Conservation (phyloP, 1,140 invertebrate species). For the Eupeodes corollae region DNA sequence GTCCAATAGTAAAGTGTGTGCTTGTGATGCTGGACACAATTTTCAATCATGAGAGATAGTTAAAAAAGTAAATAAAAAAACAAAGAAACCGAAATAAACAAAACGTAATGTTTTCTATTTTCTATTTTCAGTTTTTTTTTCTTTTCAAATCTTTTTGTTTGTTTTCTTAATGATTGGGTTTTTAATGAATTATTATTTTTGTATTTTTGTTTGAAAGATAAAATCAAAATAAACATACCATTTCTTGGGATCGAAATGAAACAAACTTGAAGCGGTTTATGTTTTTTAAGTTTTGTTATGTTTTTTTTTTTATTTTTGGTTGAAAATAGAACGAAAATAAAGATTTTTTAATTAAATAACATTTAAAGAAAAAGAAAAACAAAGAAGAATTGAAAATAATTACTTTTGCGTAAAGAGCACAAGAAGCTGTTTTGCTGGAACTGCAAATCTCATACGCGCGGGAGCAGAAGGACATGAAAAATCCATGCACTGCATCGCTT, state of each 20-base stretch:
- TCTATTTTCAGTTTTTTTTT: no score
- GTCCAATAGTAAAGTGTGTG: constrained; percentile 50
- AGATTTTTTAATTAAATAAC: background rate
- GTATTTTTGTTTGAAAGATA: no score
- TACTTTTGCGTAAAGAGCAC: no score
- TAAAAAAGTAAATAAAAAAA: constrained; percentile 29
- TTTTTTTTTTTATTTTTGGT: no score
- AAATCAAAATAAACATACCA: background rate
- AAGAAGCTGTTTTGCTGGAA: no score
- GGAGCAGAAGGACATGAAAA: no score
- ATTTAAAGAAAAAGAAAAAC: background rate
- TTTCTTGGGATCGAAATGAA: background rate
- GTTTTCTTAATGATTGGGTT: no score
- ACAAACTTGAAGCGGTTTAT: background rate
- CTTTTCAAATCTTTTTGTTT: no score
- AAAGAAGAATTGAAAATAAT: background rate
- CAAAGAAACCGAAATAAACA: background rate
- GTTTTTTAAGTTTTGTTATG: no score
- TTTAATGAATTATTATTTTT: no score
- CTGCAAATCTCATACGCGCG: no score
- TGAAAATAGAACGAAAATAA: background rate
- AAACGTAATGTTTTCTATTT: background rate
- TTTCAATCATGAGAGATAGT: constrained; percentile 31
- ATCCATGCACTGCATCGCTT: no score
- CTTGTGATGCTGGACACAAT: constrained; percentile 46